Percentiles rank a stretch among this genome's conserved stretches.
These are phyloP conservation scores for Antennarius maculatus DNA, from an alignment of 2,797 vertebrate genomes.

Conservation along the genomic window DNA sequence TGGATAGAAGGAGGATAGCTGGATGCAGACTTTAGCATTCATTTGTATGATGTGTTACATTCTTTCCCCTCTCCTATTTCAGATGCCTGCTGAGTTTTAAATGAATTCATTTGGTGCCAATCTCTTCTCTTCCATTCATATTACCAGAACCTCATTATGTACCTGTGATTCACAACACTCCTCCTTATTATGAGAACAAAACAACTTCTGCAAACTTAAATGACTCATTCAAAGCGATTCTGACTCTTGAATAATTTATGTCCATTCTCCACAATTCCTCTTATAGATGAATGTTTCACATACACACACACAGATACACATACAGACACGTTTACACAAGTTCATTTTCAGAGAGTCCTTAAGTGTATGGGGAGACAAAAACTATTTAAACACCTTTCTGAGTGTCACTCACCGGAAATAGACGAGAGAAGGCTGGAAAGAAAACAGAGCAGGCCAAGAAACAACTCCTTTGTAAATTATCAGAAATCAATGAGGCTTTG, in stretches of 20 bases:
- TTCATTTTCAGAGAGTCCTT: slow-evolving; percentile 44
- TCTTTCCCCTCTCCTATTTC: slow-evolving; percentile 4
- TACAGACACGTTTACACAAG: neutral
- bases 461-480: slow-evolving; percentile 36
- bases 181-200: slow-evolving; percentile 50
- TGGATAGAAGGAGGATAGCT: neutral
- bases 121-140: slow-evolving; percentile 37
- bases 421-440: slow-evolving; percentile 8
- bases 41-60: slow-evolving; percentile 13
- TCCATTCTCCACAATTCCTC: slow-evolving; percentile 25
- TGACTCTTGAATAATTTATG: slow-evolving; percentile 37
- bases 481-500: slow-evolving; percentile 26
- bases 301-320: neutral
- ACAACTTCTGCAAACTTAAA: slow-evolving; percentile 34
- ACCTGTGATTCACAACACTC: slow-evolving; percentile 45
- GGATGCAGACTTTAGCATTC: neutral
- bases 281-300: neutral
- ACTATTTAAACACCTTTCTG: slow-evolving; percentile 45
- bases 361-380: slow-evolving; percentile 29
- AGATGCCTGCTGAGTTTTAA: slow-evolving; percentile 29
- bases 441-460: slow-evolving; percentile 17
- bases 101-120: slow-evolving; percentile 37
- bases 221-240: slow-evolving; percentile 41
- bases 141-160: slow-evolving; percentile 47
- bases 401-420: slow-evolving; percentile 45